These are phyloP conservation scores for Ceyx cyanopectus DNA, from an alignment of 2,113 vertebrate species.

Conservation along the genomic window DNA sequence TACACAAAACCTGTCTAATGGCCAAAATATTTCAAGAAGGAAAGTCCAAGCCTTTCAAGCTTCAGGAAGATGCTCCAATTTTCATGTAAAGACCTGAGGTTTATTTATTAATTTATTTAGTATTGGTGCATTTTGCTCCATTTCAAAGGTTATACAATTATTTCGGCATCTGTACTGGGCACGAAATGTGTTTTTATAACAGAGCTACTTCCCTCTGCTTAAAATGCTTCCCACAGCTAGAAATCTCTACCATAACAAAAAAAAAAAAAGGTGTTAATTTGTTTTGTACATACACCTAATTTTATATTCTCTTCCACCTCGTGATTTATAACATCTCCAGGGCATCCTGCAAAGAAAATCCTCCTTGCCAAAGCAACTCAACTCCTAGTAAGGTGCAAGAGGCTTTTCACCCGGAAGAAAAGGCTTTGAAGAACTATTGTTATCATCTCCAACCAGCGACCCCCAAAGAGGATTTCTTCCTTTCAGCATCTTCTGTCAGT, in stretches of 20 bases:
- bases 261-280: neutral
- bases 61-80: neutral
- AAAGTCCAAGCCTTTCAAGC: neutral
- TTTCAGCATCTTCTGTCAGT: neutral
- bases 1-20: neutral
- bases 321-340: neutral
- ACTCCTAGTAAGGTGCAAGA: neutral
- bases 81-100: too few species aligned
- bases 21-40: neutral
- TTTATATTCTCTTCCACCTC: neutral
- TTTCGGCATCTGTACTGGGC: neutral
- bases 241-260: neutral
- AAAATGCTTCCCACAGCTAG: neutral
- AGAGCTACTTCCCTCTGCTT: neutral
- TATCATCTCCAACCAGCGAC: neutral
- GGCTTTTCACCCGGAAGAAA: neutral
- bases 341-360: neutral
- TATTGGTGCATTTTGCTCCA: neutral
- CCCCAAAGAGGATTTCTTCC: neutral
- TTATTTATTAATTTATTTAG: too few species aligned
- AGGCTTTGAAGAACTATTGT: neutral
- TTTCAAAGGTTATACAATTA: neutral
- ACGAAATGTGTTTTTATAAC: neutral
- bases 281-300: accelerated
- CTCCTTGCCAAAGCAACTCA: neutral